Conservation (phyloP, 2,888 invertebrate species). For the Dione vanillae region DNA sequence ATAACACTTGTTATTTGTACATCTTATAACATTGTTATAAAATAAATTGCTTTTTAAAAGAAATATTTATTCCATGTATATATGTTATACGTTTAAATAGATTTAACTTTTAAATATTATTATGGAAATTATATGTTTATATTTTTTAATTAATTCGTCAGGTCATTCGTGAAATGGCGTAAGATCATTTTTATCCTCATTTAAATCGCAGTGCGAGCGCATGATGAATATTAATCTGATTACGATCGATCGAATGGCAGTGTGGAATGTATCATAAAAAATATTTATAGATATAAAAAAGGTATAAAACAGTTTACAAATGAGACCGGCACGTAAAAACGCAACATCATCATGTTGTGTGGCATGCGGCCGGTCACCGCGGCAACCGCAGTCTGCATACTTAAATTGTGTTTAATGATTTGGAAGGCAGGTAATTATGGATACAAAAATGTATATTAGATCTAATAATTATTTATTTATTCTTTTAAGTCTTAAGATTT, state of each 20-base stretch:
- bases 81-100: too few species aligned
- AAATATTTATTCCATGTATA: too few species aligned
- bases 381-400: constrained; percentile 62
- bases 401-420: constrained; percentile 66
- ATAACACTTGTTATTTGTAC: too few species aligned
- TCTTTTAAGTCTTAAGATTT: not conserved
- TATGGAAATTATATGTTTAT: not conserved
- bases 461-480: constrained; percentile 14
- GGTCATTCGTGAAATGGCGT: constrained; percentile 33
- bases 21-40: too few species aligned
- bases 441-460: constrained; percentile 22
- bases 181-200: constrained; percentile 42
- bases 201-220: constrained; percentile 40
- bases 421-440: constrained; percentile 48
- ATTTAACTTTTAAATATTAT: not conserved
- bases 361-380: constrained; percentile 55
- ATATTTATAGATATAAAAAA: constrained; percentile 70
- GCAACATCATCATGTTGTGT: constrained; percentile 70
- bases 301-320: constrained; percentile 61
- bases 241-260: constrained; percentile 59
- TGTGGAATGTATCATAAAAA: constrained; percentile 64
- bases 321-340: constrained; percentile 62
- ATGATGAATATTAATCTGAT: constrained; percentile 59
- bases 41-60: too few species aligned
- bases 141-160: constrained; percentile 28